phyloP scores from a whole-genome alignment of 2,113 vertebrate genomes.

The Atrichornis clamosus region DNA sequence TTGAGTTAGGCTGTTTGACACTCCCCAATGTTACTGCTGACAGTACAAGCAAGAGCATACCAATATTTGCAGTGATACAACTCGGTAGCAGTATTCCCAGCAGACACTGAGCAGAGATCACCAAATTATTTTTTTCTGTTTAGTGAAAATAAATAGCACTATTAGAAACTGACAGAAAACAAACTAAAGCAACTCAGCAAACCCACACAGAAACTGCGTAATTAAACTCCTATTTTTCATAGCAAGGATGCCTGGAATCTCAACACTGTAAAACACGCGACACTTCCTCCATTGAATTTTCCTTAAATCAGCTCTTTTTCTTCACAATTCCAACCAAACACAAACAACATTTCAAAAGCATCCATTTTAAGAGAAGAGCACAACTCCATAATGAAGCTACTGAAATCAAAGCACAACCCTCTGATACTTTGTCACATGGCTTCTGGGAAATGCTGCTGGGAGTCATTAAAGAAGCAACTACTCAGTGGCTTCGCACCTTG shows the following conservation, averaged over 20 bases:
- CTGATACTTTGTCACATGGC: background rate
- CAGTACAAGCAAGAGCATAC: background rate
- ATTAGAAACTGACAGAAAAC: background rate
- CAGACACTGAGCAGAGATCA: background rate
- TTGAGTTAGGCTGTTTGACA: background rate
- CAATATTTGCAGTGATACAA: background rate
- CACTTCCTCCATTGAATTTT: background rate
- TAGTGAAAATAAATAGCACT: background rate
- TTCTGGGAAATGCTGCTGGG: background rate
- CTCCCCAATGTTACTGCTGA: background rate
- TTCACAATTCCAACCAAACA: background rate
- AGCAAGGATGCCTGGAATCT: constrained; percentile 18
- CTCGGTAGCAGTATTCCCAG: background rate
- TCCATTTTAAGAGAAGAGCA: background rate
- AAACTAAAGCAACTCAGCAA: constrained; percentile 27
- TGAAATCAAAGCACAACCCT: background rate
- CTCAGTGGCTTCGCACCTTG: background rate
- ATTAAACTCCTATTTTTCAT: constrained; percentile 8
- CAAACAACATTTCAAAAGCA: background rate
- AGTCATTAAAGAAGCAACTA: background rate
- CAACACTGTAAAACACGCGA: background rate
- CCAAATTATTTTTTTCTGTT: background rate
- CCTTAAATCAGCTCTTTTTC: constrained; percentile 15
- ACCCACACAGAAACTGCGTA: constrained; percentile 15
- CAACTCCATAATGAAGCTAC: background rate